Evolutionary conservation across 2,888 invertebrate genomes (phyloP).

Genomic region (Tetragonula carbonaria): DNA sequence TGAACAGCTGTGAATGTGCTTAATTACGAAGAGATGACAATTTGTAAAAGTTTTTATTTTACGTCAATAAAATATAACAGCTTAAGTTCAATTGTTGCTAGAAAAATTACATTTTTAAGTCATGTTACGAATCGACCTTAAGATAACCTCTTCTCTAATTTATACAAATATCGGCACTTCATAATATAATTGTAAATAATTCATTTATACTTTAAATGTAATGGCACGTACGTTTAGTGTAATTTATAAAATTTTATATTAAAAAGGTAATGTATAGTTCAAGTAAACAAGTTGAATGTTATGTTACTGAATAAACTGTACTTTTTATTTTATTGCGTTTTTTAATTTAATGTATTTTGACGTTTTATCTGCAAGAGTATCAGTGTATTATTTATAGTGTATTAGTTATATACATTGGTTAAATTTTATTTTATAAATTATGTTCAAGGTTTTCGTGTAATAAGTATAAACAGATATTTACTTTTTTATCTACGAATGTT

Average conservation of each 20-base stretch:
- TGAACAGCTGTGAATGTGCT: slow-evolving; percentile 51
- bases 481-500: background rate
- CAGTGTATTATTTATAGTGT: background rate
- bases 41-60: slow-evolving; percentile 5
- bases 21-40: slow-evolving; percentile 26
- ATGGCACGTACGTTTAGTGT: background rate
- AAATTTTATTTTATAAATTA: background rate
- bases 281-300: slow-evolving; percentile 5
- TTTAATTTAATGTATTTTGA: background rate
- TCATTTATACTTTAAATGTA: slow-evolving; percentile 6
- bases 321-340: slow-evolving; percentile 2
- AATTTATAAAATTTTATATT: background rate
- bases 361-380: background rate
- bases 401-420: background rate
- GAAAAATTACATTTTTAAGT: slow-evolving; percentile 32
- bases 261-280: background rate
- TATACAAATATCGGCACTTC: slow-evolving; percentile 47
- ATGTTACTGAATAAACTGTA: slow-evolving; percentile 7
- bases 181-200: slow-evolving; percentile 33
- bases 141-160: slow-evolving; percentile 67
- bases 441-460: background rate
- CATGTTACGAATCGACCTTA: slow-evolving; percentile 26
- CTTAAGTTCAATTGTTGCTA: slow-evolving; percentile 7
- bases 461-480: background rate
- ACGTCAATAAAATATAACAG: background rate